Percentiles rank a stretch among this genome's conserved stretches.
Conservation (phyloP, 2,888 invertebrate species). For the Prosapia bicincta region DNA sequence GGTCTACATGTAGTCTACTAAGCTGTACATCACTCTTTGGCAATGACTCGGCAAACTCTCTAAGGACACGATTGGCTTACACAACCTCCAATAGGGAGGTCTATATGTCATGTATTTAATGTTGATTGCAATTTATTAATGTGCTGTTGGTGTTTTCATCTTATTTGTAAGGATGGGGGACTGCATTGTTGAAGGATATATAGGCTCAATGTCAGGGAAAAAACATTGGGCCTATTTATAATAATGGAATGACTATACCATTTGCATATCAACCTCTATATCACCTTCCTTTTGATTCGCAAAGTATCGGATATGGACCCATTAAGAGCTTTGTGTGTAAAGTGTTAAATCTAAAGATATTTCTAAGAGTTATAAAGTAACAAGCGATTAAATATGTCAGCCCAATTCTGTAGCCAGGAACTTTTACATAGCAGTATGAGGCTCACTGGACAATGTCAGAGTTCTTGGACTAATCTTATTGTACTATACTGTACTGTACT, state of each 20-base stretch:
- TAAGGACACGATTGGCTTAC: background rate
- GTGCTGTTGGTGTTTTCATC: background rate
- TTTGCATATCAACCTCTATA: slow-evolving; percentile 22
- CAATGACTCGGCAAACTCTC: slow-evolving; percentile 8
- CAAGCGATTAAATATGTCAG: background rate
- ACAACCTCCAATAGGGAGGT: slow-evolving; percentile 21
- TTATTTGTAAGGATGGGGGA: slow-evolving; percentile 4
- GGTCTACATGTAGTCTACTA: slow-evolving; percentile 65
- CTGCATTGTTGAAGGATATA: background rate
- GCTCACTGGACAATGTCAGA: slow-evolving; percentile 5
- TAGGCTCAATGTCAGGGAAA: slow-evolving; percentile 5
- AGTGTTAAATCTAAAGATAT: slow-evolving; percentile 7
- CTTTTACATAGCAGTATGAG: slow-evolving; percentile 12
- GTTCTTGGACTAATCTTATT: background rate
- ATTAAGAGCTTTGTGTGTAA: slow-evolving; percentile 13
- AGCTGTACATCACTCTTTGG: slow-evolving; percentile 26
- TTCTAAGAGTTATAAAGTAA: background rate
- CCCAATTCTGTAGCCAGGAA: background rate
- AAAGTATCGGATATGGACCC: slow-evolving; percentile 11
- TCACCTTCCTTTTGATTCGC: background rate
- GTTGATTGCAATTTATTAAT: background rate
- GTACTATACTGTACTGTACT: no score
- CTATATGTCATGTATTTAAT: background rate
- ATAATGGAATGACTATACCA: slow-evolving; percentile 6
- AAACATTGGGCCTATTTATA: slow-evolving; percentile 14